Conservation (phyloP, 2,888 invertebrate genomes). For the Cosmia pyralina region DNA sequence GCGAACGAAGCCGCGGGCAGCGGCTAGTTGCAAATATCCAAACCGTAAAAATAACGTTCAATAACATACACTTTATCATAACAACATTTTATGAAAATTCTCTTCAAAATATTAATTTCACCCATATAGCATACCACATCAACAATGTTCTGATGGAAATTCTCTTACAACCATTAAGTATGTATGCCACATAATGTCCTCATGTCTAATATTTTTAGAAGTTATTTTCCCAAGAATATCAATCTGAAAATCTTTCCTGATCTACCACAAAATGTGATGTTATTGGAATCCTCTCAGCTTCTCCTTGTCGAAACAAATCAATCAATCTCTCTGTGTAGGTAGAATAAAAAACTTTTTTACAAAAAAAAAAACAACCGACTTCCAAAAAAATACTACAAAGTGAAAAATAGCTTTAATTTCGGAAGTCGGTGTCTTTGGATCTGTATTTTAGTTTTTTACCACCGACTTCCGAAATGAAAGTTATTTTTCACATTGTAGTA, state of each 20-base stretch:
- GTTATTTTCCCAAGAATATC: not conserved
- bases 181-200: not conserved
- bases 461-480: no score
- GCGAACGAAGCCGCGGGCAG: no score
- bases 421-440: no score
- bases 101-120: not conserved
- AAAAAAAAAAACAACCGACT: no score
- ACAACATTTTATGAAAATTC: not conserved
- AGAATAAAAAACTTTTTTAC: not conserved
- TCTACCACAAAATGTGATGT: slow-evolving; percentile 1
- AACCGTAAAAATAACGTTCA: not conserved
- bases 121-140: not conserved
- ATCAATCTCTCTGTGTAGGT: not conserved
- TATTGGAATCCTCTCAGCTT: not conserved
- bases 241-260: not conserved
- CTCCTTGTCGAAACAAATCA: not conserved
- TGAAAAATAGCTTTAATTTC: no score
- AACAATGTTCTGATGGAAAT: not conserved
- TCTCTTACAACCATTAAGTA: not conserved
- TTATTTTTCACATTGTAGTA: no score
- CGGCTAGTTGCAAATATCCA: no score
- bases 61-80: not conserved
- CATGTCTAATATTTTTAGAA: not conserved
- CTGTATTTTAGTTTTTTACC: no score
- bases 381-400: no score